Evolutionary conservation across 1,140 invertebrate genomes (phyloP), one percentile per base, ranked within the genome.

Genomic region (Lycorma delicatula): DNA sequence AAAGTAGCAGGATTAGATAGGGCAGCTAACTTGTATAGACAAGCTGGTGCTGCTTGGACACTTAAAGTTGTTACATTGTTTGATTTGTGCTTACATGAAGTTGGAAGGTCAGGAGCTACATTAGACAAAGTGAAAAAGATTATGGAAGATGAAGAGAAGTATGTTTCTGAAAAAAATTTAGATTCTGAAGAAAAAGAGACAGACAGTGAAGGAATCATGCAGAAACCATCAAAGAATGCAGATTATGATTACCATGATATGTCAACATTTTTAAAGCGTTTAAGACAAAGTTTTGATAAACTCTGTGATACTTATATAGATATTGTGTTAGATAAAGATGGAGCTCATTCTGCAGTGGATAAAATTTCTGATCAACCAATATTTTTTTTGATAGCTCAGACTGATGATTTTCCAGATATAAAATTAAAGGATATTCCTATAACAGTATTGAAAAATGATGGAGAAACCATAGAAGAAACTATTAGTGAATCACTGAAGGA

Each of bases 21-120:
- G 63, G 89, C 91, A 11, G 91, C 92, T 0, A 96, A 96, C 75
- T 72, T 95, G 16, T 97, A 95, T 68, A 88, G 88, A 59, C 91
- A 93, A 72, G 89, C 91, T n/a, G 90, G 89, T 25, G 88, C 89
- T 2, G 87, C 89, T 12, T 93, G 91, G 85, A 85, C 91, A 1
- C 85, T 94, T 2, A 90, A 91, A 68, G 84, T 91, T n/a, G 86
- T 93, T 46, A 82, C 89, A 1, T 71, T 93, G 18, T 85, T 94
- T 49, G 89, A 94, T 68, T 75, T 93, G 48, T 84, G 85, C 68
- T 72, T 87, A 22, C 79, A 80, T 65, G 80, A 83, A 25, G 79
- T 83, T 46, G 71, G 77, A 25, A 79, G 75, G 31, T 81, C 81
- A 36, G 74, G 75, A 59, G 73, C 82, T 25, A 81, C 79, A 44